A percentile compares a stretch with the other conserved stretches of the same genome.
phyloP scores from a whole-genome alignment of 1,140 invertebrate genomes.

The Cydia splendana region DNA sequence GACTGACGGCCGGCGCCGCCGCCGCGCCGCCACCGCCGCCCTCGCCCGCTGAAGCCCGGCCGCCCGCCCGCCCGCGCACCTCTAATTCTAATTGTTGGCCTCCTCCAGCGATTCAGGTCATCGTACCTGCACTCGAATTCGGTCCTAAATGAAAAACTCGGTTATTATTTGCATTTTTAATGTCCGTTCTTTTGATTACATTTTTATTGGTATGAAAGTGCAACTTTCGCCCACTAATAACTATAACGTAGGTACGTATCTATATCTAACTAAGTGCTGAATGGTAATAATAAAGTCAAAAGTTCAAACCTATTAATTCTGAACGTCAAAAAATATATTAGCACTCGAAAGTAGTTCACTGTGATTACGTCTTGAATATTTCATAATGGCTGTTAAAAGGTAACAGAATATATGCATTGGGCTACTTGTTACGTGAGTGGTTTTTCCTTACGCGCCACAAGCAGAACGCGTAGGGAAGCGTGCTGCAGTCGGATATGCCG shows the following conservation, averaged over 20 bases:
- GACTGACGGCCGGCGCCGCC: constrained; percentile 43
- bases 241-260: constrained; percentile 33
- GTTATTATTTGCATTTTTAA: constrained; percentile 65
- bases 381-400: no score
- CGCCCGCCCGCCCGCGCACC: constrained; percentile 53
- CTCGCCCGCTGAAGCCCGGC: constrained; percentile 46
- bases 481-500: no score
- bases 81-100: constrained; percentile 72
- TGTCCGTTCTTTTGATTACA: constrained; percentile 45
- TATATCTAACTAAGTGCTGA: background rate
- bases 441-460: background rate
- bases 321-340: background rate
- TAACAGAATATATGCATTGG: no score
- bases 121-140: constrained; percentile 65
- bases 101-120: constrained; percentile 69
- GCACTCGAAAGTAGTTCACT: background rate
- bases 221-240: constrained; percentile 25
- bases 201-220: constrained; percentile 1
- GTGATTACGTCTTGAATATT: background rate
- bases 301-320: background rate
- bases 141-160: constrained; percentile 49
- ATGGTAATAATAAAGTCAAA: background rate
- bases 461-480: background rate
- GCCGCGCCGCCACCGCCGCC: constrained; percentile 41
- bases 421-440: no score